A percentile compares a stretch with the other conserved stretches of the same genome.
Conservation (phyloP, 2,888 invertebrate species). For the Erynnis tages region DNA sequence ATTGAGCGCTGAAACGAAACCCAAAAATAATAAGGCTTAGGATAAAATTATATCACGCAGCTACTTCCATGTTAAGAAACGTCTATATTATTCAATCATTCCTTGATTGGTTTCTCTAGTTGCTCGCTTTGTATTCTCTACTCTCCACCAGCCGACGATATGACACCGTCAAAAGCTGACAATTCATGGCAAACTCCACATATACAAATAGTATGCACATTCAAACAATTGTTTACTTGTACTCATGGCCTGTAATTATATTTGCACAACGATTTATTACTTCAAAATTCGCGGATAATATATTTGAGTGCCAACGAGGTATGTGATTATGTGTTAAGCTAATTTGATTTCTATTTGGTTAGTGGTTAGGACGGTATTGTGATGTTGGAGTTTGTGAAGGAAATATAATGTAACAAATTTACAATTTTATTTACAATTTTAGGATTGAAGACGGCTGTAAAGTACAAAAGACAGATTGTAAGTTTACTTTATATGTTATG, state of each 20-base stretch:
- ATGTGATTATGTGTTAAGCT: slow-evolving; percentile 1
- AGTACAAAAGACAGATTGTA: no score
- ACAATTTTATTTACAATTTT: no score
- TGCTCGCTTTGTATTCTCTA: not conserved
- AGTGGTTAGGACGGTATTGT: slow-evolving; percentile 8
- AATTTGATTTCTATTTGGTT: slow-evolving; percentile 10
- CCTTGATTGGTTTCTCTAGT: not conserved
- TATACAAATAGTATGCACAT: slow-evolving; percentile 33
- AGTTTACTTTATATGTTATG: no score
- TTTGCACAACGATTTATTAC: slow-evolving; percentile 46
- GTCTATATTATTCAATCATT: no score
- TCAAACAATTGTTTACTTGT: slow-evolving; percentile 38
- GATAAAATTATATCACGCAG: no score
- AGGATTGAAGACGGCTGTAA: no score
- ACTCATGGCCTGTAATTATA: slow-evolving; percentile 41
- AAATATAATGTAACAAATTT: not conserved
- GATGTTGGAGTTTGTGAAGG: not conserved
- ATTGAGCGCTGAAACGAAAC: no score
- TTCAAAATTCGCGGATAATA: slow-evolving; percentile 32
- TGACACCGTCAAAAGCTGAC: not conserved
- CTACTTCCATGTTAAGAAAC: no score
- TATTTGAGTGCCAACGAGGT: slow-evolving; percentile 13
- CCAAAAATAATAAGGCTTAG: no score
- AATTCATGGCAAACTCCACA: not conserved
- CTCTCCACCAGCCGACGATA: not conserved